These are phyloP conservation scores for Odobenus rosmarus DNA, from an alignment of 2,113 vertebrate species.

Conservation along the genomic window DNA sequence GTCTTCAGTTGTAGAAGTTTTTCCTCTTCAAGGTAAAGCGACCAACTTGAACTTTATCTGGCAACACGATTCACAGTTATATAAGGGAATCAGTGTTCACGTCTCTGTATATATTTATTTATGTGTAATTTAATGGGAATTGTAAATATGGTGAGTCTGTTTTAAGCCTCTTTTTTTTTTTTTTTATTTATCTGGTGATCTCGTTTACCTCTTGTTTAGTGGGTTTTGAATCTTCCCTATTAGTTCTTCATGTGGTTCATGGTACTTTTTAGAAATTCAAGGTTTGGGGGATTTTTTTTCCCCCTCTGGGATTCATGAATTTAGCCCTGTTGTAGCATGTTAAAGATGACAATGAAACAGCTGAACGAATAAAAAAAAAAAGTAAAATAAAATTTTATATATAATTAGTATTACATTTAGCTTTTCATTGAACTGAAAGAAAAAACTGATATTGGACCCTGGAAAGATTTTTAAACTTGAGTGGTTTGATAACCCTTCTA, in stretches of 20 bases:
- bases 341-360: conserved; percentile 95
- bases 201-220: conserved; percentile 99
- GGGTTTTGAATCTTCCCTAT: conserved; percentile 96
- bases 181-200: conserved; percentile 99
- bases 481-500: conserved; percentile 91
- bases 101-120: conserved; percentile 99
- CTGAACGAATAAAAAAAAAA: conserved; percentile 92
- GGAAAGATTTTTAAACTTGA: conserved; percentile 89
- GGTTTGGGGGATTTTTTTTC: conserved; percentile 87
- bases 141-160: conserved; percentile 99
- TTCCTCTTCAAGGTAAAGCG: conserved; percentile 90
- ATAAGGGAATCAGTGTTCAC: conserved; percentile 99
- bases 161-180: conserved; percentile 95
- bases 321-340: conserved; percentile 99
- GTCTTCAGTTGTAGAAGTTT: conserved; percentile 94
- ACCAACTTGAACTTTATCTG: conserved; percentile 98
- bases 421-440: conserved; percentile 89
- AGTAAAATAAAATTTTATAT: conserved; percentile 93
- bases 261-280: conserved; percentile 96
- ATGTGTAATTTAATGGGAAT: conserved; percentile 99
- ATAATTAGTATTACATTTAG: conserved; percentile 93
- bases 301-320: conserved; percentile 94
- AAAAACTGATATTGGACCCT: conserved; percentile 88
- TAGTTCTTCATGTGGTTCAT: conserved; percentile 99
- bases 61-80: conserved; percentile 95